Conservation (phyloP, 2,113 vertebrate species). For the Xenopus borealis region DNA sequence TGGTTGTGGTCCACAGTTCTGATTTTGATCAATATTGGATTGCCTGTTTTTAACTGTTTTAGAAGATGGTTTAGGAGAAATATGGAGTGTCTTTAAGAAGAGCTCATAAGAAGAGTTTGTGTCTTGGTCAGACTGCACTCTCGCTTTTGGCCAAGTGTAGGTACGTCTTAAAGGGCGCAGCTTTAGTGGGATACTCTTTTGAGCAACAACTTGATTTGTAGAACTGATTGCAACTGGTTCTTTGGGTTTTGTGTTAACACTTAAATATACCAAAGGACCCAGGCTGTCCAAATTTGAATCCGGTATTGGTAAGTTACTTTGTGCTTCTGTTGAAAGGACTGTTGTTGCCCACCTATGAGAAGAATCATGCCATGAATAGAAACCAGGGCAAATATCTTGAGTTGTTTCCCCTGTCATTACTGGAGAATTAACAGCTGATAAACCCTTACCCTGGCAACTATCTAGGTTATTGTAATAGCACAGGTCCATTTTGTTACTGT, state of each 20-base stretch:
- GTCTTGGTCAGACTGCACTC: not conserved
- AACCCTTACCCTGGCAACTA: not conserved
- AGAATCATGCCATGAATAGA: not conserved
- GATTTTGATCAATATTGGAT: not conserved
- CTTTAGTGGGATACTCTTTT: not conserved
- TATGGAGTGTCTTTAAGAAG: slow-evolving; percentile 21
- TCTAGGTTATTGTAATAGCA: slow-evolving; percentile 33
- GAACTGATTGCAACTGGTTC: not conserved
- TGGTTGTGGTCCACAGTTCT: not conserved
- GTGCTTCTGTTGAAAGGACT: not conserved
- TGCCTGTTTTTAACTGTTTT: not conserved
- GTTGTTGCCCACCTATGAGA: not conserved
- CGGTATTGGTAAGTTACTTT: not conserved
- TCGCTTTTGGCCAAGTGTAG: slow-evolving; percentile 45
- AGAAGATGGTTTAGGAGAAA: not conserved
- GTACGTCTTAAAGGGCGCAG: slow-evolving; percentile 25
- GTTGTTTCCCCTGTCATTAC: not conserved
- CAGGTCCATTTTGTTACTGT: slow-evolving; percentile 9
- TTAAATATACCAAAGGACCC: slow-evolving; percentile 46
- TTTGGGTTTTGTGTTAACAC: slow-evolving; percentile 18
- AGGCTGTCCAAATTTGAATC: not conserved
- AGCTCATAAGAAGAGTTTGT: not conserved
- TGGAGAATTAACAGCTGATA: not conserved
- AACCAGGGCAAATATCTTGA: not conserved
- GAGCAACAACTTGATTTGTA: not conserved